A percentile compares a stretch with the other conserved stretches of the same genome.
Evolutionary conservation across 1,140 invertebrate genomes (phyloP).

Genomic region (Arctopsyche grandis): DNA sequence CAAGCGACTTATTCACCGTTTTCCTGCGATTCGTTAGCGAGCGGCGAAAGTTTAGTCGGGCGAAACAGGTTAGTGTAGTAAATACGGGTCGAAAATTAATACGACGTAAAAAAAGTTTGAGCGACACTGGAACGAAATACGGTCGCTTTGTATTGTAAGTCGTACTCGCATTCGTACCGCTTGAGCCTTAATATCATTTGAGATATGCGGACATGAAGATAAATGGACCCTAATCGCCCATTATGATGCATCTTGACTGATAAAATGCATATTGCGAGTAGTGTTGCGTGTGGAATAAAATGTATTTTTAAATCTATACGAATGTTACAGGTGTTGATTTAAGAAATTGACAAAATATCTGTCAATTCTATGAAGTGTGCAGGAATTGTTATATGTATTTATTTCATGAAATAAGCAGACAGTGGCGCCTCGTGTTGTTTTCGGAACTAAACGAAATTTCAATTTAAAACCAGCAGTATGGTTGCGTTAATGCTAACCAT

Average conservation of each 20-base stretch:
- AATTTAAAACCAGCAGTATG: too few species aligned
- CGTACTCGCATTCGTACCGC: not conserved
- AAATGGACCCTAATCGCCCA: not conserved
- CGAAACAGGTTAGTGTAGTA: not conserved
- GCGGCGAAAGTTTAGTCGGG: not conserved
- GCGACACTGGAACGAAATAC: not conserved
- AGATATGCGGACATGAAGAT: not conserved
- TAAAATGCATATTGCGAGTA: not conserved
- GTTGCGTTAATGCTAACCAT: too few species aligned
- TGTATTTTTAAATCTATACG: too few species aligned
- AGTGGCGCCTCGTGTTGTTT: too few species aligned
- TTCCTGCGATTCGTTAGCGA: conserved; percentile 13
- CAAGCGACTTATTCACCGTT: conserved; percentile 1
- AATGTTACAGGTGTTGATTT: too few species aligned
- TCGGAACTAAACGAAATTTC: too few species aligned
- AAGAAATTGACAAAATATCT: too few species aligned
- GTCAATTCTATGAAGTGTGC: too few species aligned
- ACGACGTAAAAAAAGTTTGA: not conserved
- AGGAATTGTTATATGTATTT: too few species aligned
- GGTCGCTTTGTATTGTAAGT: not conserved
- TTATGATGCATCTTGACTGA: not conserved
- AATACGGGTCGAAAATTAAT: not conserved
- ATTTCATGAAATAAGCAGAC: too few species aligned
- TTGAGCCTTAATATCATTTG: not conserved
- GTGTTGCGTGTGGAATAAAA: not conserved